phyloP scores from a whole-genome alignment of 2,113 vertebrate genomes.

The Electrona antarctica region DNA sequence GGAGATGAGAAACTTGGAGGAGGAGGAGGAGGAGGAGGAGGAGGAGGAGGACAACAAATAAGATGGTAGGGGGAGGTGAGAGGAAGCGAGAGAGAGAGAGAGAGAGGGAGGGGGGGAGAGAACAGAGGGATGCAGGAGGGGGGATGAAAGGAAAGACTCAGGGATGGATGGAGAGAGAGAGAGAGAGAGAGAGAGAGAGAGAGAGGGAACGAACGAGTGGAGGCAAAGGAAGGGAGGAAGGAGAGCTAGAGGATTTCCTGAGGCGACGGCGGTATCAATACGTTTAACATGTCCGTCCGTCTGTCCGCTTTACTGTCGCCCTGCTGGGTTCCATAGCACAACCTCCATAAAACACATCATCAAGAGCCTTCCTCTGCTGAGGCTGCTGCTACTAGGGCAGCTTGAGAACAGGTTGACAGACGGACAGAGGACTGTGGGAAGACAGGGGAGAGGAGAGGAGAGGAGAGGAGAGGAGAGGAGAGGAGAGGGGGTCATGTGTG shows the following conservation, averaged over 20 bases:
- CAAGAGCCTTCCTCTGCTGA: constrained; percentile 49
- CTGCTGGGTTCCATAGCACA: constrained; percentile 48
- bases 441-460: no score
- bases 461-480: no score
- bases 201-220: no score
- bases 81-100: constrained; percentile 20
- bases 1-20: no score
- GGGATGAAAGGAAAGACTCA: constrained; percentile 36
- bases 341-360: constrained; percentile 76
- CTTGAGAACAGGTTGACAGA: constrained; percentile 67
- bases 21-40: constrained; percentile 6
- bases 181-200: no score
- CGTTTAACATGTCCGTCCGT: constrained; percentile 67
- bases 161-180: no score
- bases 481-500: no score
- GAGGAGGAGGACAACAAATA: constrained; percentile 3
- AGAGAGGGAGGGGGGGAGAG: constrained; percentile 41
- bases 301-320: constrained; percentile 62
- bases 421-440: constrained; percentile 1
- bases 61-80: constrained; percentile 13
- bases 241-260: constrained; percentile 69
- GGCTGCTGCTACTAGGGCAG: constrained; percentile 27
- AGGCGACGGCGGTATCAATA: constrained; percentile 65
- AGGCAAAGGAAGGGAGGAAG: no score
- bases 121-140: constrained; percentile 20